Evolutionary conservation across 2,113 vertebrate species (phyloP).

Genomic region (Hydropotes inermis): DNA sequence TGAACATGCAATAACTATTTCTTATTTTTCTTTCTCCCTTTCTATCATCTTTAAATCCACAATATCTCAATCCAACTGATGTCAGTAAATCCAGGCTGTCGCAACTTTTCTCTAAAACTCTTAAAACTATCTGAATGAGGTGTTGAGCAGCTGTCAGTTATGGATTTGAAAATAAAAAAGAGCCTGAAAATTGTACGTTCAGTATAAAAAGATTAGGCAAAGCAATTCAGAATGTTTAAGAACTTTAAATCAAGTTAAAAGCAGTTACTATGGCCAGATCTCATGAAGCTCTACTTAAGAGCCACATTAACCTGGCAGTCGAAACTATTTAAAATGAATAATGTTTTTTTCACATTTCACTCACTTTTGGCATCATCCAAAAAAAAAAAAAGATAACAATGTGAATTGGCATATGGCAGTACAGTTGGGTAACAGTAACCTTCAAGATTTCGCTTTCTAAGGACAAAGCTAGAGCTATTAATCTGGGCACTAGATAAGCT

Average conservation of each 20-base stretch:
- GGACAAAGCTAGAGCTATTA: not conserved
- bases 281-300: constrained; percentile 63
- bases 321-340: constrained; percentile 77
- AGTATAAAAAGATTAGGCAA: constrained; percentile 68
- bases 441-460: not conserved
- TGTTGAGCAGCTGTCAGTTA: constrained; percentile 74
- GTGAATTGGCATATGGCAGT: not conserved
- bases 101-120: constrained; percentile 74
- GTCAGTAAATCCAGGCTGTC: constrained; percentile 66
- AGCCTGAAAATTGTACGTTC: constrained; percentile 61
- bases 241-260: constrained; percentile 77
- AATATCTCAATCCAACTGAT: constrained; percentile 66
- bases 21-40: constrained; percentile 37
- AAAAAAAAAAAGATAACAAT: not conserved
- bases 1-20: constrained; percentile 58
- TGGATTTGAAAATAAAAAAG: constrained; percentile 72
- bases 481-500: not conserved
- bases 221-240: constrained; percentile 70
- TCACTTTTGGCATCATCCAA: constrained; percentile 36
- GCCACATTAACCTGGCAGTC: constrained; percentile 69
- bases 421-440: not conserved
- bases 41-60: constrained; percentile 68
- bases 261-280: constrained; percentile 69
- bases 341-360: constrained; percentile 67
- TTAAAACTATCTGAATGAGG: constrained; percentile 72